Base-by-base conservation (phyloP, 2,888 invertebrate species). In the Polydrusus cervinus region DNA sequence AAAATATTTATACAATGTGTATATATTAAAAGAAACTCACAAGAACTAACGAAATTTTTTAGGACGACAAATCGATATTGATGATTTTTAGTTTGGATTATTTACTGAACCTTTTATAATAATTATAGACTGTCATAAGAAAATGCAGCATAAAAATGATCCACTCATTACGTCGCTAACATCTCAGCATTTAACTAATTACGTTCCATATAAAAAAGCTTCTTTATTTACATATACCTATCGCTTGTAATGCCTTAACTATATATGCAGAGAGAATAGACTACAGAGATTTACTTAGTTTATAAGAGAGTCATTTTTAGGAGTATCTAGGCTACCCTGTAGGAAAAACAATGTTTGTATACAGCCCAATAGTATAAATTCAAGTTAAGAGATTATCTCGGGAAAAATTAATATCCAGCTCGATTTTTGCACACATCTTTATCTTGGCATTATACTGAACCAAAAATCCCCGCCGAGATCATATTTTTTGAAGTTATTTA, bases 121-220 rank as follows among this genome's bases (percentile, higher is more conserved):
- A n/a, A 38, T 38, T 60, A 38, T 16, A 60, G 38, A 60, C 25
- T 30, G 38, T 60, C 57, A 60, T 60, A 73, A 83, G 82, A 83
- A 82, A 80, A 78, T 82, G 83, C 83, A 83, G 82, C 83, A 83
- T 79, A 80, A 82, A 83, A 83, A 81, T 81, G 77, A 72, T 68
- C 51, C 53, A 66, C 18, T 51, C 38, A 60, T 53, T 72, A 61
- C 53, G 53, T 34, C 11, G 78, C 78, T 82, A 81, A 78, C 80
- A 70, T 79, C 79, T 78, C 80, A 79, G 81, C 81, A 79, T 78
- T 80, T 82, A 81, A 82, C 84, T 83, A 83, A 55, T 71, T 64
- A 60, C 80, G 80, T 81, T 84, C 85, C 86, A 86, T 87, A 87
- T 86, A 87, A 87, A 87, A 76, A 87, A 87, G 86, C 86, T 85